These are phyloP conservation scores for Isoperla grammatica DNA, from an alignment of 2,888 invertebrate species.

Conservation along the genomic window DNA sequence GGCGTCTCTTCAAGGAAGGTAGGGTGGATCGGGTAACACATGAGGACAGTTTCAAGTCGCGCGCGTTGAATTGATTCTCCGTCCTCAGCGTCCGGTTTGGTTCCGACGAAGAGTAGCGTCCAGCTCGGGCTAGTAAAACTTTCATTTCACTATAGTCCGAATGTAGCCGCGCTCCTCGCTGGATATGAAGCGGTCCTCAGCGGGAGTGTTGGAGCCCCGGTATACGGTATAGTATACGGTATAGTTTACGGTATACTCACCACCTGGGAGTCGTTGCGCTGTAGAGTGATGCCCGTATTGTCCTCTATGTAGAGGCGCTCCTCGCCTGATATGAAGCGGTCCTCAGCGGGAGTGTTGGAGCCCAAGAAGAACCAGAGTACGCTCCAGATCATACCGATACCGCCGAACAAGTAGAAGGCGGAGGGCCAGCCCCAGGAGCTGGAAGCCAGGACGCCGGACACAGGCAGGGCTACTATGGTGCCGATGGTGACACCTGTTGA, in stretches of 20 bases:
- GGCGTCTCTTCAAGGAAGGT: no score
- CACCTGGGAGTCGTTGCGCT: not conserved
- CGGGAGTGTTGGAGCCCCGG: constrained; percentile 61
- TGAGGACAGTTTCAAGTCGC: no score
- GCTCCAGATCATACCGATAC: constrained; percentile 54
- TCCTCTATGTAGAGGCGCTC: constrained; percentile 62
- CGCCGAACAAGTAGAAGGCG: constrained; percentile 69
- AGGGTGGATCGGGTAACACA: no score
- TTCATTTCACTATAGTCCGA: no score
- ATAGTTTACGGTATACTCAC: not conserved
- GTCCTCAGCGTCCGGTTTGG: no score
- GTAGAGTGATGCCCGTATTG: constrained; percentile 45
- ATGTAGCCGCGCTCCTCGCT: constrained; percentile 60
- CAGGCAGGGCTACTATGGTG: constrained; percentile 65
- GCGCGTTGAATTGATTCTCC: no score
- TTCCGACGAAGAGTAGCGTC: no score
- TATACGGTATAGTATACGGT: no score
- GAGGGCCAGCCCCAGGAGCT: constrained; percentile 68
- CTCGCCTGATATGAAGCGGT: constrained; percentile 51
- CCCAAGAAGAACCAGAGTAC: constrained; percentile 56
- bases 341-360: constrained; percentile 57
- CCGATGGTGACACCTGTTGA: constrained; percentile 70
- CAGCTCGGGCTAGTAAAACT: no score
- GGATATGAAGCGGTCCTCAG: constrained; percentile 53
- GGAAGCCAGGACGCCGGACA: constrained; percentile 66